A percentile compares a stretch with the other conserved stretches of the same genome.
These are phyloP conservation scores for Dasysyrphus tricinctus DNA, from an alignment of 2,888 invertebrate genomes.

Conservation along the genomic window DNA sequence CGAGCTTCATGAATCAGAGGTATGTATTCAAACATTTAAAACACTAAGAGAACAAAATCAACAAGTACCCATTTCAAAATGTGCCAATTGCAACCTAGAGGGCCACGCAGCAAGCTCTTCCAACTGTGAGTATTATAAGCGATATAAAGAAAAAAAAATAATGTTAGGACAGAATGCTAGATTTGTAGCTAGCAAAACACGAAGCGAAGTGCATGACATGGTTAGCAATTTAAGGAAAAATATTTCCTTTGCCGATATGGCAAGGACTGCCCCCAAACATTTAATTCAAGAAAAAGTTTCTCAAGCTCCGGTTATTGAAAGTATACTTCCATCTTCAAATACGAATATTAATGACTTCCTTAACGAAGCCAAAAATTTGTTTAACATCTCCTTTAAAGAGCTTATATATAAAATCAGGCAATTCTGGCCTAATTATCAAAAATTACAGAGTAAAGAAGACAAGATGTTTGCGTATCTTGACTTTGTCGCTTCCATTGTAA, in stretches of 20 bases:
- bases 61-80: too few relatives aligned
- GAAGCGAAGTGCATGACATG: too few relatives aligned
- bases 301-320: too few relatives aligned
- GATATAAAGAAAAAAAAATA: conserved; percentile 13
- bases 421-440: conserved; percentile 32
- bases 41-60: too few relatives aligned
- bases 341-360: too few relatives aligned
- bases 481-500: conserved; percentile 12
- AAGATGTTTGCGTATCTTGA: conserved; percentile 27
- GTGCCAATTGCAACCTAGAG: not conserved
- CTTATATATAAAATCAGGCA: conserved; percentile 21
- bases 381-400: conserved; percentile 3
- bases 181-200: not conserved
- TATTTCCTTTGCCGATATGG: conserved; percentile 8
- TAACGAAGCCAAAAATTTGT: not conserved
- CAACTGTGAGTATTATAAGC: conserved; percentile 7
- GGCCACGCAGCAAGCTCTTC: conserved; percentile 14
- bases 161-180: not conserved
- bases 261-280: not conserved
- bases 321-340: too few relatives aligned
- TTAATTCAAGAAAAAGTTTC: not conserved
- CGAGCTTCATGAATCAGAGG: too few relatives aligned
- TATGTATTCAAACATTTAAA: too few relatives aligned
- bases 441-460: conserved; percentile 6
- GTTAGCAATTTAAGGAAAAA: not conserved